Evolutionary conservation across 2,888 invertebrate species (phyloP).

Genomic region (Achlya flavicornis): DNA sequence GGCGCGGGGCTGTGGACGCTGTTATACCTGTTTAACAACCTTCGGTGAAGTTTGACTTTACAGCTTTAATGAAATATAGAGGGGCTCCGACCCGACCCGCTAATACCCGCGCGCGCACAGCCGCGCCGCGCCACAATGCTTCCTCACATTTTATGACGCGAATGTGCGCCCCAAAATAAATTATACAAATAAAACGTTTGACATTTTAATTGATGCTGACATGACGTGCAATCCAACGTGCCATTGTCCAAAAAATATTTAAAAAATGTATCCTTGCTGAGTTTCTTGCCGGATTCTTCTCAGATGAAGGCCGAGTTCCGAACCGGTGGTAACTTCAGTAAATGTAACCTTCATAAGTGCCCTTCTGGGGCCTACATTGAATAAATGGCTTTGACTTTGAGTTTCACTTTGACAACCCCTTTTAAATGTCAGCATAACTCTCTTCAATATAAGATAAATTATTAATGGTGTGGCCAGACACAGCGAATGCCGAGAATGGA

Average conservation of each 20-base stretch:
- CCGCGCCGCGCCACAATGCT: neutral
- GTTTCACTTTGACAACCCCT: no score
- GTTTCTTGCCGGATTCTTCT: no score
- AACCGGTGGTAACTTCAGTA: no score
- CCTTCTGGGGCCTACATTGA: no score
- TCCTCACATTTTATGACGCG: neutral
- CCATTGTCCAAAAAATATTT: no score
- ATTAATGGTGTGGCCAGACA: neutral
- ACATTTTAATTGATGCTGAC: neutral
- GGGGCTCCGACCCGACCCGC: slow-evolving; percentile 10
- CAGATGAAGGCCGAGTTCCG: no score
- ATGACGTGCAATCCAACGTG: neutral
- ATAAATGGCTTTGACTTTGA: no score
- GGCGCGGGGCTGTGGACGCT: neutral
- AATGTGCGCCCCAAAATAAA: neutral
- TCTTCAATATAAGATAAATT: neutral
- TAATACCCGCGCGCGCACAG: slow-evolving; percentile 13
- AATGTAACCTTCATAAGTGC: no score
- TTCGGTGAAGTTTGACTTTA: slow-evolving; percentile 15
- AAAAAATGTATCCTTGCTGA: no score
- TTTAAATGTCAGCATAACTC: neutral
- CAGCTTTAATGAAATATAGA: slow-evolving; percentile 20
- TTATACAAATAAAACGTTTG: slow-evolving; percentile 11
- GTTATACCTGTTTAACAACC: slow-evolving; percentile 13
- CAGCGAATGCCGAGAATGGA: no score